These are phyloP conservation scores for Microtus ochrogaster DNA, from an alignment of 2,113 vertebrate species.

Conservation along the genomic window DNA sequence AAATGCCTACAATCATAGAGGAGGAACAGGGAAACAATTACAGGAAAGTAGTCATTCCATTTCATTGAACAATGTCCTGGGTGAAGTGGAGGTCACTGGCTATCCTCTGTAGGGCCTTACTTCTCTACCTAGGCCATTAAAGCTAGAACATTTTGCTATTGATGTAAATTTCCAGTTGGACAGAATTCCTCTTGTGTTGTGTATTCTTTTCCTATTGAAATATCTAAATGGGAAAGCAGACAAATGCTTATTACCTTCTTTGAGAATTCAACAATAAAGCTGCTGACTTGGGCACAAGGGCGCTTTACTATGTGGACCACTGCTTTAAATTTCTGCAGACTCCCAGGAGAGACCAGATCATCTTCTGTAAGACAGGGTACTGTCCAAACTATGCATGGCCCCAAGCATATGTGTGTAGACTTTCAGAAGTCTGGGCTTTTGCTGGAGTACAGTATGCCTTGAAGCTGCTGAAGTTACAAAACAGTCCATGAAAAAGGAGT, in stretches of 20 bases:
- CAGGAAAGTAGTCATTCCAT: neutral
- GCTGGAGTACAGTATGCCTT: neutral
- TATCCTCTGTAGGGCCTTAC: neutral
- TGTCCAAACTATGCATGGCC: neutral
- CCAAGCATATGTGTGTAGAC: neutral
- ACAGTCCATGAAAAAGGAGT: neutral
- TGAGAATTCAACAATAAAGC: conserved; percentile 73
- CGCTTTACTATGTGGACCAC: conserved; percentile 42
- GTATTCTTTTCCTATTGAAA: conserved; percentile 49
- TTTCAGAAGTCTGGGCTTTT: conserved; percentile 3
- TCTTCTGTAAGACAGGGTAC: neutral
- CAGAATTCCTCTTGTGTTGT: conserved; percentile 51
- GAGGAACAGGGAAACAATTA: neutral
- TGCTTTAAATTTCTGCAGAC: conserved; percentile 47
- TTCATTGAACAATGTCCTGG: neutral
- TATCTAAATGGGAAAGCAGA: conserved; percentile 60
- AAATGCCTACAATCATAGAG: neutral
- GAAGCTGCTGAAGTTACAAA: neutral
- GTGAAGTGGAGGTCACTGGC: neutral
- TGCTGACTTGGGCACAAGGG: conserved; percentile 30
- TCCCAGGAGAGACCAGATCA: conserved; percentile 46
- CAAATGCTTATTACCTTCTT: conserved; percentile 72
- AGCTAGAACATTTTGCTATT: conserved; percentile 59
- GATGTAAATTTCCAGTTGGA: conserved; percentile 63
- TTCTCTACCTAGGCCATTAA: conserved; percentile 17